Conservation (phyloP, 2,113 vertebrate species). For the cat (Felis catus) region F.catus_Fca126_mat1.0 CM031415.1:197283001-197283500, state of each 20-base stretch:
- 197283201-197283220: not conserved
- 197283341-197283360: not conserved
- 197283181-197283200: not conserved
- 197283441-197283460: not conserved
- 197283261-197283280: not conserved
- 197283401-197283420: not conserved
- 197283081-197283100: not conserved
- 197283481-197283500: too few relatives aligned
- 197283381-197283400: not conserved
- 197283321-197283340: not conserved
- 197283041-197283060: not conserved
- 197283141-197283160: not conserved
- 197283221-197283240: not conserved
- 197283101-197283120: not conserved
- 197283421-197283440: fast-evolving
- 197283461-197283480: not conserved
- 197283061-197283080: not conserved
- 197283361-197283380: not conserved
- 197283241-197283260: not conserved
- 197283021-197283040: not conserved
- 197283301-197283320: not conserved
- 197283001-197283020: not conserved
- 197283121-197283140: not conserved
- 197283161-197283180: not conserved
- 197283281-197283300: not conserved